Percentiles rank a stretch among this genome's conserved stretches.
Conservation (phyloP, 1,140 invertebrate genomes). For the Bombus haemorrhoidalis region DNA sequence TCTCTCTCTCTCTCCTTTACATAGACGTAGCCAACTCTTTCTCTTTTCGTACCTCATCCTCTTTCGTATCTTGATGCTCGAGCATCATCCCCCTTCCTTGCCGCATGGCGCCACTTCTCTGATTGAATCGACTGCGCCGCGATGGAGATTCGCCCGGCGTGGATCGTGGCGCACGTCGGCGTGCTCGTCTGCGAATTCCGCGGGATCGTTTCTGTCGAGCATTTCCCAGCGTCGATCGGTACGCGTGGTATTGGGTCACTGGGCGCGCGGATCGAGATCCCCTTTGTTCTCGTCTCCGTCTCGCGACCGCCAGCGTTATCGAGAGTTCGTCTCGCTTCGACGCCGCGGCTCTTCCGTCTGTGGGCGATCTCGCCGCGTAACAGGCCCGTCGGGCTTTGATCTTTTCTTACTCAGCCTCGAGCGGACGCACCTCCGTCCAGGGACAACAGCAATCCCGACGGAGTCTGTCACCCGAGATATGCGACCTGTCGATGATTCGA, state of each 20-base stretch:
- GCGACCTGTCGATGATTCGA: not conserved
- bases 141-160: constrained; percentile 45
- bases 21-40: not conserved
- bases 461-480: not conserved
- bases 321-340: not conserved
- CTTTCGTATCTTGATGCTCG: not conserved
- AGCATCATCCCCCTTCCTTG: constrained; percentile 34
- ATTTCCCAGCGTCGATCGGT: constrained; percentile 64
- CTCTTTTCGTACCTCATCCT: constrained; percentile 2
- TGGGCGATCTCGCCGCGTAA: constrained; percentile 36
- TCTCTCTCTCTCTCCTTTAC: no score
- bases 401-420: not conserved
- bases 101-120: constrained; percentile 75
- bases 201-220: constrained; percentile 65
- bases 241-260: constrained; percentile 65
- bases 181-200: constrained; percentile 68
- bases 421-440: not conserved
- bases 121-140: constrained; percentile 74
- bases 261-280: constrained; percentile 35
- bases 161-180: constrained; percentile 52
- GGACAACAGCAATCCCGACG: not conserved
- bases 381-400: not conserved
- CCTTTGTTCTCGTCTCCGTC: constrained; percentile 59
- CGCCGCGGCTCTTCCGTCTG: constrained; percentile 22
- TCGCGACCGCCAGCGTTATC: not conserved